Evolutionary conservation across 2,797 vertebrate species (phyloP).

Genomic region (Pyrocephalus nanus): DNA sequence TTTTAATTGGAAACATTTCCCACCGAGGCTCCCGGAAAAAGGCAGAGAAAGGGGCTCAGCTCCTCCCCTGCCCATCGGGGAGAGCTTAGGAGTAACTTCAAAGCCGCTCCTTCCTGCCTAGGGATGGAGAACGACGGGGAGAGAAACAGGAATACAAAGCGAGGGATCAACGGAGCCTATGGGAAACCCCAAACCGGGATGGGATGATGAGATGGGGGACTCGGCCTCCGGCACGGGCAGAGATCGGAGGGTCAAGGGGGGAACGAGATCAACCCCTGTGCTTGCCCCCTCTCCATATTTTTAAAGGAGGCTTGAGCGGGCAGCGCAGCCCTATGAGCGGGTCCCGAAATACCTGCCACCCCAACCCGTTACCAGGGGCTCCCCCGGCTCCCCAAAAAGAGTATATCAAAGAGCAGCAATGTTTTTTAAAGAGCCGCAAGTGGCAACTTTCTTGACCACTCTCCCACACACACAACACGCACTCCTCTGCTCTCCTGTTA

Average conservation of each 20-base stretch:
- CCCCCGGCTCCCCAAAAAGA: neutral
- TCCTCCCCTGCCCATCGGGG: neutral
- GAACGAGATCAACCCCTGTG: neutral
- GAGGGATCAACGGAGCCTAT: neutral
- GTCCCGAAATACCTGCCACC: neutral
- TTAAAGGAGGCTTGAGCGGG: neutral
- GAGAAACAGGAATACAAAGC: neutral
- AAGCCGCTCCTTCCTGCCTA: neutral
- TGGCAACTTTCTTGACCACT: slow-evolving; percentile 1
- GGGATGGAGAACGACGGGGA: neutral
- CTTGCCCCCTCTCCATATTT: neutral
- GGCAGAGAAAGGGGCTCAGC: neutral
- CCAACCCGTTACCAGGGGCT: neutral
- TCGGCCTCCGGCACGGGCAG: neutral
- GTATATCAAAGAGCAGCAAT: neutral
- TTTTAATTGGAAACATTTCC: slow-evolving; percentile 88
- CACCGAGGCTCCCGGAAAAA: slow-evolving; percentile 37
- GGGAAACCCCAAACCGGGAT: neutral
- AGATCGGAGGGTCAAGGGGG: neutral
- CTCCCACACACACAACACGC: neutral
- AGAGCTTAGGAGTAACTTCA: neutral
- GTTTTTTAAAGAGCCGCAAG: slow-evolving; percentile 2
- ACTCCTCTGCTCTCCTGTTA: neutral
- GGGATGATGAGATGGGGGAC: too few relatives aligned
- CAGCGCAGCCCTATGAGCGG: neutral